phyloP scores from a whole-genome alignment of 2,888 invertebrate genomes.

The Drosophila merina region DNA sequence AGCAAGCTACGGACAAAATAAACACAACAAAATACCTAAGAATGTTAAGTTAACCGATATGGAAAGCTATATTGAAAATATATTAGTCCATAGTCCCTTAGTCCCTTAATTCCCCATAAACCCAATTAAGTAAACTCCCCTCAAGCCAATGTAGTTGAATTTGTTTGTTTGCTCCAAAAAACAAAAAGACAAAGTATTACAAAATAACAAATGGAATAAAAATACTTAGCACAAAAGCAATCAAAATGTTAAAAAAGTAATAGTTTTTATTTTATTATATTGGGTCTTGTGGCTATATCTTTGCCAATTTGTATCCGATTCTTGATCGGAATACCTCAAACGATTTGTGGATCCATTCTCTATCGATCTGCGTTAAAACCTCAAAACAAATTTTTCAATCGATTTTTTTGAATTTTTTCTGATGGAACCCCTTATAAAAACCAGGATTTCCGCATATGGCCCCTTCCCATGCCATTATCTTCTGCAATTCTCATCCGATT shows the following conservation, averaged over 20 bases:
- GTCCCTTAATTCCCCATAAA: not conserved
- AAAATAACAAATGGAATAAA: constrained; percentile 47
- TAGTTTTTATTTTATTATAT: not conserved
- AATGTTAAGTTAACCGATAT: constrained; percentile 66
- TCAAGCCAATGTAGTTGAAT: constrained; percentile 60
- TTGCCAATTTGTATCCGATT: no score
- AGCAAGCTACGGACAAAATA: constrained; percentile 45
- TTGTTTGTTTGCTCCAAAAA: constrained; percentile 61
- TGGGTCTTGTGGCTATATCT: no score
- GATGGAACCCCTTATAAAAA: no score
- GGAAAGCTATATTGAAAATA: constrained; percentile 52
- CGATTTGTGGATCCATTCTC: no score
- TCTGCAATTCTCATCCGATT: no score
- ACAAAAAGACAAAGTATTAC: constrained; percentile 39
- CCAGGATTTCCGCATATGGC: no score
- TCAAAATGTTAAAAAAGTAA: constrained; percentile 20
- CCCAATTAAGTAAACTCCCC: constrained; percentile 15
- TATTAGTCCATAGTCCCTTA: constrained; percentile 44
- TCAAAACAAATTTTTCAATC: no score
- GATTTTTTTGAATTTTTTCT: not conserved
- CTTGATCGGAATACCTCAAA: no score
- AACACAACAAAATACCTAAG: constrained; percentile 59
- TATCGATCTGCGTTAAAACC: no score
- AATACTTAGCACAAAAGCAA: constrained; percentile 59
- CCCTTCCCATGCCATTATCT: no score